A percentile compares a stretch with the other conserved stretches of the same genome.
phyloP scores from a whole-genome alignment of 2,888 invertebrate genomes.

The Molanna angustata region DNA sequence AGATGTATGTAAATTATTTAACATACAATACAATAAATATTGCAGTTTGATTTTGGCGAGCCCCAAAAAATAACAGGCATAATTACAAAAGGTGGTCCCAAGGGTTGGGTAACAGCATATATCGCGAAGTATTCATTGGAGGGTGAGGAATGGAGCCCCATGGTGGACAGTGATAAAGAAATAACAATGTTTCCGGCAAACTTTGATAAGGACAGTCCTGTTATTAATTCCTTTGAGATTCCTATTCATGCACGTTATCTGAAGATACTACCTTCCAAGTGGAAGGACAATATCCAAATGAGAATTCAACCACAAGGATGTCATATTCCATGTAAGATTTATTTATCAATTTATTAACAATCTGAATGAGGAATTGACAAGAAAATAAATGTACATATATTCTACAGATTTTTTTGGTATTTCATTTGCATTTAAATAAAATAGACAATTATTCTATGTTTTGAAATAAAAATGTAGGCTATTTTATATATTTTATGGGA shows the following conservation, averaged over 20 bases:
- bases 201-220: slow-evolving; percentile 60
- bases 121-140: slow-evolving; percentile 72
- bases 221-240: slow-evolving; percentile 65
- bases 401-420: too few relatives aligned
- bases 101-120: slow-evolving; percentile 74
- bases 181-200: slow-evolving; percentile 68
- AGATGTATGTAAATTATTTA: not conserved
- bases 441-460: too few relatives aligned
- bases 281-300: slow-evolving; percentile 72
- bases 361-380: too few relatives aligned
- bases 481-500: too few relatives aligned
- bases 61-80: slow-evolving; percentile 76
- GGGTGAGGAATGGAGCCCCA: slow-evolving; percentile 66
- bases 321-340: too few relatives aligned
- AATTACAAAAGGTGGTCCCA: slow-evolving; percentile 66
- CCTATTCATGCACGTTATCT: slow-evolving; percentile 71
- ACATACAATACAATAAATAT: slow-evolving; percentile 26
- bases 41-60: slow-evolving; percentile 72
- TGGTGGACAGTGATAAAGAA: slow-evolving; percentile 56
- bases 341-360: too few relatives aligned
- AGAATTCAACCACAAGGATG: slow-evolving; percentile 78
- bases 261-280: slow-evolving; percentile 68
- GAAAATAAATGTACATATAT: too few relatives aligned
- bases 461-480: too few relatives aligned
- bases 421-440: too few relatives aligned